Percentiles rank a stretch among this genome's conserved stretches.
phyloP scores from a whole-genome alignment of 2,113 vertebrate genomes.

The Scomber japonicus region DNA sequence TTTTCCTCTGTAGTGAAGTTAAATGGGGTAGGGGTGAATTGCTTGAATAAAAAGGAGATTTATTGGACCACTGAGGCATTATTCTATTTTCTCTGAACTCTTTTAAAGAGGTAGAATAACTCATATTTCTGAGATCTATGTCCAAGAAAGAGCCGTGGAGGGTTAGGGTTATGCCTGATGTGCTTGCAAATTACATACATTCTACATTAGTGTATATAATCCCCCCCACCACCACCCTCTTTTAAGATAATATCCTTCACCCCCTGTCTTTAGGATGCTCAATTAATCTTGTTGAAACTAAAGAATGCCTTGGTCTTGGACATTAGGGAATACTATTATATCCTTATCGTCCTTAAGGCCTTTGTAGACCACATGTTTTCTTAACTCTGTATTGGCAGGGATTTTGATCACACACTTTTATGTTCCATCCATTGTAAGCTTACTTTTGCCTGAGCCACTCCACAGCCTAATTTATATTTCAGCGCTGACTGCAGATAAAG shows the following conservation, averaged over 20 bases:
- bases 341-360: constrained; percentile 43
- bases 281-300: constrained; percentile 41
- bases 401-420: constrained; percentile 57
- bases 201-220: constrained; percentile 30
- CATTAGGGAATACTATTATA: constrained; percentile 41
- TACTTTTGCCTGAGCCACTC: constrained; percentile 62
- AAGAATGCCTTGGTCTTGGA: constrained; percentile 12
- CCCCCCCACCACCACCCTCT: constrained; percentile 1
- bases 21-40: constrained; percentile 52
- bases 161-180: constrained; percentile 34
- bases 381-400: constrained; percentile 52
- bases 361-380: constrained; percentile 55
- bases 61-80: constrained; percentile 62
- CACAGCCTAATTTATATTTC: constrained; percentile 73
- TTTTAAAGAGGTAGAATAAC: constrained; percentile 53
- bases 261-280: constrained; percentile 13
- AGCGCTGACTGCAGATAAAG: constrained; percentile 72
- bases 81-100: constrained; percentile 65
- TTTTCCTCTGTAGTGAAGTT: constrained; percentile 44
- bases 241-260: constrained; percentile 27
- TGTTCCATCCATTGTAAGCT: constrained; percentile 59
- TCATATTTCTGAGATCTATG: constrained; percentile 50
- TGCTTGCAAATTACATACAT: constrained; percentile 51
- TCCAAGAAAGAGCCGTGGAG: constrained; percentile 53
- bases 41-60: constrained; percentile 67